A percentile compares a stretch with the other conserved stretches of the same genome.
Evolutionary conservation across 2,113 vertebrate genomes (phyloP).

Genomic region (Hiodon alosoides): DNA sequence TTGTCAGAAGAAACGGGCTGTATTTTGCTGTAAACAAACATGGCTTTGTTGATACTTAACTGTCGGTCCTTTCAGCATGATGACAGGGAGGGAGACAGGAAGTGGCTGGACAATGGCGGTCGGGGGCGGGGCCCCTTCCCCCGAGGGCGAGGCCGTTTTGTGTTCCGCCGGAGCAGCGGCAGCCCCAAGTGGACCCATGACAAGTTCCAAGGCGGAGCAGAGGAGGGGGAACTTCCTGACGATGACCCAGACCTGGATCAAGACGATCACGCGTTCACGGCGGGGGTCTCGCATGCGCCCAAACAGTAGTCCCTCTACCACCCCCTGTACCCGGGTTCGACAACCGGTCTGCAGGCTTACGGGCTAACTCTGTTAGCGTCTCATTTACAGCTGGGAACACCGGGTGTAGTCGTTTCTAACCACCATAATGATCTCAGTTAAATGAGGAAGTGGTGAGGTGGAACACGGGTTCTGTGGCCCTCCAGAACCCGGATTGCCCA

Average conservation of each 20-base stretch:
- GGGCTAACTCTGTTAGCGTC: not conserved
- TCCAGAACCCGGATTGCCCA: no score
- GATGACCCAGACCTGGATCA: constrained; percentile 70
- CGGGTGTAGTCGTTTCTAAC: no score
- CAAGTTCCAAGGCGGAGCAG: constrained; percentile 86
- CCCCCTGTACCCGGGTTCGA: not conserved
- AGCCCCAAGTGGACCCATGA: constrained; percentile 96
- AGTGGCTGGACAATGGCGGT: constrained; percentile 79
- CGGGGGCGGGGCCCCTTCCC: constrained; percentile 80
- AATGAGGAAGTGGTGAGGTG: no score
- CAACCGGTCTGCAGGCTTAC: not conserved
- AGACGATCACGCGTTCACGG: constrained; percentile 47
- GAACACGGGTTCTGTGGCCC: no score
- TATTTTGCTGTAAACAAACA: no score
- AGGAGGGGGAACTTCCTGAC: constrained; percentile 72
- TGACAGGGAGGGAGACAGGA: constrained; percentile 88
- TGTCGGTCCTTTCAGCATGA: constrained; percentile 73
- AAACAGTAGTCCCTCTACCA: constrained; percentile 52
- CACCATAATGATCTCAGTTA: no score
- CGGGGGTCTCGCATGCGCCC: constrained; percentile 57
- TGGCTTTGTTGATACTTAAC: not conserved
- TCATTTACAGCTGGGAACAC: not conserved
- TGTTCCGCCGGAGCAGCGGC: constrained; percentile 79
- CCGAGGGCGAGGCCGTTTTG: constrained; percentile 78
- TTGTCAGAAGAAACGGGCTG: no score